Base-by-base conservation (phyloP, 53 echinoderm and acorn worm species). In the Apostichopus leukothele region DNA sequence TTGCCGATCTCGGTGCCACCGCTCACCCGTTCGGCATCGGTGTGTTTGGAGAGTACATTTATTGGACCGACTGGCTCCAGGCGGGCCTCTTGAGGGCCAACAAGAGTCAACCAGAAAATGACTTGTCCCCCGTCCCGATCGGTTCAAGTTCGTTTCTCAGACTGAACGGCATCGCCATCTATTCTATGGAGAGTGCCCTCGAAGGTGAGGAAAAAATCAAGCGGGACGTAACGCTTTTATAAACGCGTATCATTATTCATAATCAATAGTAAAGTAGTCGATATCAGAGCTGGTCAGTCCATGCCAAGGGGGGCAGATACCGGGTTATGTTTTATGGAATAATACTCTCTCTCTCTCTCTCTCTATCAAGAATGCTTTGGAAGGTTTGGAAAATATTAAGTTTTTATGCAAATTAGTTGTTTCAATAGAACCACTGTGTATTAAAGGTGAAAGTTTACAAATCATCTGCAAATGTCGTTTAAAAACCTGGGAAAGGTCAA, bases 61-160 rank as follows among this genome's bases (percentile, higher is more conserved):
- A 92, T 88, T 97, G 98, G 98, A 92, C 93, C 3, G 95, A 97
- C 75, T 97, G 98, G 98, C 75, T 61, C n/a, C 86, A 90, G 74
- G 84, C 81, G 5, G 81, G 84, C 1, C 88, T 97, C 3, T 88
- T 95, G 94, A 94, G 91, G 50, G 94, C 93, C 0, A 73, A 91
- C n/a, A 95, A 94, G 88, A 84, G 59, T 7, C 57, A 20, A 22
- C 59, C 57, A 22, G 67, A 19, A 66, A 89, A 89, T 6, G 91
- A 86, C 26, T 67, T 74, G 12, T 90, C 88, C 25, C 86, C 79
- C 11, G 20, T n/a, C 7, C 74, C 90, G 11, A 76, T 92, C 39
- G 94, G 94, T 39, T 22, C 84, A 6, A 25, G 83, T 21, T 83
- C 75, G 20, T 94, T 92, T 73, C 27, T 90, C 1, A 71, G 92